Conservation (phyloP, 2,888 invertebrate species). For the Diarsia brunnea region DNA sequence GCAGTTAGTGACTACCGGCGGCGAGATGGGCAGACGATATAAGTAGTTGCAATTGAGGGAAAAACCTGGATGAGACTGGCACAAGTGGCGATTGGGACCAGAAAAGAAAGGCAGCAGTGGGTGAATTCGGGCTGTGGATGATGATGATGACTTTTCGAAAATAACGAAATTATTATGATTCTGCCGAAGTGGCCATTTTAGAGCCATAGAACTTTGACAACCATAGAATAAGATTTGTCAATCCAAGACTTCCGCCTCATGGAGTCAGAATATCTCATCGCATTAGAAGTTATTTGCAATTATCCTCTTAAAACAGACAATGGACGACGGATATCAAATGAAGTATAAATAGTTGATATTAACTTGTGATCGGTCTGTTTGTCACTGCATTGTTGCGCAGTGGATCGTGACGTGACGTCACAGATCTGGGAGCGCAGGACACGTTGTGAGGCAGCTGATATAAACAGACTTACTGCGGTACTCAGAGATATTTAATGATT, state of each 20-base stretch:
- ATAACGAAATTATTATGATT: too few relatives aligned
- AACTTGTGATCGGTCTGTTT: conserved; percentile 60
- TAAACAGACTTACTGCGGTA: conserved; percentile 48
- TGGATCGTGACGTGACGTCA: conserved; percentile 67
- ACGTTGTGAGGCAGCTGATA: conserved; percentile 44
- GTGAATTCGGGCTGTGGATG: too few relatives aligned
- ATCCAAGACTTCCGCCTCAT: conserved; percentile 5
- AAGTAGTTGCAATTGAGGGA: too few relatives aligned
- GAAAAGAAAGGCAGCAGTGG: too few relatives aligned
- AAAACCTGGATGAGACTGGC: too few relatives aligned
- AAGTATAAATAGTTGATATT: conserved; percentile 66
- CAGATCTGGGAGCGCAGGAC: conserved; percentile 67
- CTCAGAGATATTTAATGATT: too few relatives aligned
- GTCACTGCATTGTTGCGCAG: conserved; percentile 65
- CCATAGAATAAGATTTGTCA: background rate
- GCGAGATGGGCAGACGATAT: too few relatives aligned
- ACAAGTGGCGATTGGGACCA: too few relatives aligned
- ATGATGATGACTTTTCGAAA: too few relatives aligned
- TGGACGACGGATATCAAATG: conserved; percentile 61
- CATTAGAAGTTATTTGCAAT: background rate
- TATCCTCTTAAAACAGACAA: conserved; percentile 53
- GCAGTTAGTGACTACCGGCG: too few relatives aligned
- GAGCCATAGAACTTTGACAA: background rate
- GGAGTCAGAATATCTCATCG: background rate
- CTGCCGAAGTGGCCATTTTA: too few relatives aligned